A percentile compares a stretch with the other conserved stretches of the same genome.
Evolutionary conservation across 2,797 vertebrate species (phyloP).

Genomic region (Malacoraja senta): DNA sequence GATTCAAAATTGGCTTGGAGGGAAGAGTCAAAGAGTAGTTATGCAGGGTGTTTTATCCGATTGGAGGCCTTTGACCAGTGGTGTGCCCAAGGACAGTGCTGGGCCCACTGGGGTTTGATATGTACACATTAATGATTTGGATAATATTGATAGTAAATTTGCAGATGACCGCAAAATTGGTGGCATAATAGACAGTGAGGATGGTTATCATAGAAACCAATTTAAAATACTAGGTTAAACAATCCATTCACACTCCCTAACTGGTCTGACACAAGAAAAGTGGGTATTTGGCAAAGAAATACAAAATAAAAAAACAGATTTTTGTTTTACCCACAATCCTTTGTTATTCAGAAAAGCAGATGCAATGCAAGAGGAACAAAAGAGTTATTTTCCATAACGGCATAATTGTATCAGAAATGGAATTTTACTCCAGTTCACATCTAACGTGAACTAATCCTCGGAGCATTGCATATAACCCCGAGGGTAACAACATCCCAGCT

Average conservation of each 20-base stretch:
- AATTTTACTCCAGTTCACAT: neutral
- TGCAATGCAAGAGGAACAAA: neutral
- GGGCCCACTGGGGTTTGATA: no score
- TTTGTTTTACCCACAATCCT: neutral
- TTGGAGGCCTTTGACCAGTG: no score
- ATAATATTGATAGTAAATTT: no score
- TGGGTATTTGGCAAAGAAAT: neutral
- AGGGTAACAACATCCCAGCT: neutral
- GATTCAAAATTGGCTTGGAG: no score
- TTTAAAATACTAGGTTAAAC: neutral
- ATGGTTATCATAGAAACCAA: neutral
- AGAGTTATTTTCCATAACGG: neutral
- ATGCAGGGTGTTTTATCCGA: no score
- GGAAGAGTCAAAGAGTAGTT: no score
- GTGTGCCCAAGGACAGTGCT: no score
- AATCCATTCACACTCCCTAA: neutral
- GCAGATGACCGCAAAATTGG: no score
- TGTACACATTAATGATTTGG: no score
- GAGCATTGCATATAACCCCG: neutral
- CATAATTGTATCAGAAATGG: neutral
- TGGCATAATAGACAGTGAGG: no score
- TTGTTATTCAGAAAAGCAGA: neutral
- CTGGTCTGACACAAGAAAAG: neutral
- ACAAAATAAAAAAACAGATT: neutral
- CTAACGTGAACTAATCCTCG: neutral